Evolutionary conservation across 2,888 invertebrate genomes (phyloP), one percentile per base, ranked within the genome.

Genomic region (Plagodis pulveraria): DNA sequence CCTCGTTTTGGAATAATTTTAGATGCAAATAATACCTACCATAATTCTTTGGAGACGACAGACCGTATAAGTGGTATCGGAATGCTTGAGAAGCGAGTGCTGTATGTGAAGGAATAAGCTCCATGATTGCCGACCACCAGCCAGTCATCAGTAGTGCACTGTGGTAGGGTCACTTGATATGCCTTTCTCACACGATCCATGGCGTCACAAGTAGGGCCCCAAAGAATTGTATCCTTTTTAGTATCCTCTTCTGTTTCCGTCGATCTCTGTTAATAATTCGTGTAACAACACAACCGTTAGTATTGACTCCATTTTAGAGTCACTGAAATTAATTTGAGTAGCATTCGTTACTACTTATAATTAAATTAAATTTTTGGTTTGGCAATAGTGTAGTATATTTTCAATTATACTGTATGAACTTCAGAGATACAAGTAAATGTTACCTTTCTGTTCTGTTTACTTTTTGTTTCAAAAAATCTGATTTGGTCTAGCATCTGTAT

Each of bases 151-250:
- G 72, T 59, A 0, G 67, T 55, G 47, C 75, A 76, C 4, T 43
- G 55, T 10, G 80, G 80, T 32, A 81, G 64, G 9, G 40, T 49
- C 5, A 81, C 40, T 0, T 56, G 35, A 7, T 56, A 40, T 41
- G 77, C 64, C 10, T 58, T 22, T 73, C 75, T 73, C 10, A 83
- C 66, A 0, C 72, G 74, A 46, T 83, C 80, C 0, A 50, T 50
- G 1, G 77, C 77, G 49, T 80, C 77, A 35, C 78, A 76, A 22
- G 72, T 78, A 0, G 80, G 80, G 2, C 80, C 80, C 78, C 78
- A 81, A 0, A 81, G 66, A 2, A 79, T 76, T 0, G 70, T 59
- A 5, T 72, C 73, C 56, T 78, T 74, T 6, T 55, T 22, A 8
- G 22, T 6, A 0, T 12, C 9, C 5, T 57, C 42, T 22, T 65